Evolutionary conservation across 2,797 vertebrate genomes (phyloP).

Genomic region (Gephyroberyx darwinii): DNA sequence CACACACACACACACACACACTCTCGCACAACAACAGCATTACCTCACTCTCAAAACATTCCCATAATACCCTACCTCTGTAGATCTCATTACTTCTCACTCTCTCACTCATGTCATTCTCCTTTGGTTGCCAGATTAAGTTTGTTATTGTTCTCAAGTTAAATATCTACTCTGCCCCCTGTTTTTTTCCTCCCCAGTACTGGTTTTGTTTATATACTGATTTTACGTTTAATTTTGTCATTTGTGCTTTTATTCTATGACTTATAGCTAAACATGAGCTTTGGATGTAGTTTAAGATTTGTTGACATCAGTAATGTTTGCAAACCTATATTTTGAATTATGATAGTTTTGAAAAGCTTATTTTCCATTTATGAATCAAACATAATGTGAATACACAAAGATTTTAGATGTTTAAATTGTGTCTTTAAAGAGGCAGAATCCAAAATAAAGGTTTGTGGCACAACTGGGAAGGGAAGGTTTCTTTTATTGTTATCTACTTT

Average conservation of each 20-base stretch:
- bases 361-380: too few relatives aligned
- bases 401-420: too few relatives aligned
- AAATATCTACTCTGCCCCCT: background rate
- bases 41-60: slow-evolving; percentile 67
- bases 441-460: too few relatives aligned
- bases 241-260: background rate
- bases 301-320: too few relatives aligned
- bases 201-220: slow-evolving; percentile 5
- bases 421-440: too few relatives aligned
- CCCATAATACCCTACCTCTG: slow-evolving; percentile 46
- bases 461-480: too few relatives aligned
- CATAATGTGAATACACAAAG: too few relatives aligned
- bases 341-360: too few relatives aligned
- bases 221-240: background rate
- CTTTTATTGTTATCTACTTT: too few relatives aligned
- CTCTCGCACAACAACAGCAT: slow-evolving; percentile 50
- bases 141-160: slow-evolving; percentile 28
- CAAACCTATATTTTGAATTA: too few relatives aligned
- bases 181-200: background rate
- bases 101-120: slow-evolving; percentile 4
- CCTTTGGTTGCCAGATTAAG: slow-evolving; percentile 21
- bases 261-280: background rate
- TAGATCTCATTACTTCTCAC: slow-evolving; percentile 58
- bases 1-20: background rate
- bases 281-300: background rate